These are phyloP conservation scores for Saccostrea echinata DNA, from an alignment of 1,140 invertebrate genomes.

Conservation along the genomic window DNA sequence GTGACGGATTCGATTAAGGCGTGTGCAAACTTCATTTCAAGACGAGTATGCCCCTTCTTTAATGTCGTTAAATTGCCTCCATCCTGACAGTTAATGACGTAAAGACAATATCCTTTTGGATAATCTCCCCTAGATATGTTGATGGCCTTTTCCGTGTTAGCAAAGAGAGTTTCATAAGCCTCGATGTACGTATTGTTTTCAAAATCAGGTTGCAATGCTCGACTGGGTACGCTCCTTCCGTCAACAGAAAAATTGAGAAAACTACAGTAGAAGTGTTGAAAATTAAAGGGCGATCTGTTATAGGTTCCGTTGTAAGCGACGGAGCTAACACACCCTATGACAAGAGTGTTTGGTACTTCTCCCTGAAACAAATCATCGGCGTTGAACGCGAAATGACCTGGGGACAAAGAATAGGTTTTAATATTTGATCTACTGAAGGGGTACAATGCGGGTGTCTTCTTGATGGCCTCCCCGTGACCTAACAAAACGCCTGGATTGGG, in stretches of 20 bases:
- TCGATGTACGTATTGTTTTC: not conserved
- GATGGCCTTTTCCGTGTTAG: not conserved
- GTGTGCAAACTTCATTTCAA: no score
- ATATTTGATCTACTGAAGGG: no score
- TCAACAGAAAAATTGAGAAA: not conserved
- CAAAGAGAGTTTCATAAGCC: not conserved
- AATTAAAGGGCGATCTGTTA: not conserved
- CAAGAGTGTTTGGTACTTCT: no score
- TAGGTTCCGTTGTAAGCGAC: no score
- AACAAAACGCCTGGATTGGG: constrained; percentile 8
- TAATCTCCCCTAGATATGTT: not conserved
- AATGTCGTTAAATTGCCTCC: not conserved
- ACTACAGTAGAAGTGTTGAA: constrained; percentile 13
- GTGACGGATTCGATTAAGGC: no score
- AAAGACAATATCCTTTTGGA: not conserved
- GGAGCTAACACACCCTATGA: no score
- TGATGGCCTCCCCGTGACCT: no score
- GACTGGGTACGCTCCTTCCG: not conserved
- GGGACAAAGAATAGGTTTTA: no score
- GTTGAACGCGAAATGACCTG: no score
- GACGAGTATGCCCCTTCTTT: no score
- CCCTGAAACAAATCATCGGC: no score
- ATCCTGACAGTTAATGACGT: not conserved
- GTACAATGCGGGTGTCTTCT: no score
- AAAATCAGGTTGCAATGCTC: not conserved